Evolutionary conservation across 2,113 vertebrate genomes (phyloP), one percentile per base, ranked within the genome.

Genomic region (Sylvilagus bachmani): DNA sequence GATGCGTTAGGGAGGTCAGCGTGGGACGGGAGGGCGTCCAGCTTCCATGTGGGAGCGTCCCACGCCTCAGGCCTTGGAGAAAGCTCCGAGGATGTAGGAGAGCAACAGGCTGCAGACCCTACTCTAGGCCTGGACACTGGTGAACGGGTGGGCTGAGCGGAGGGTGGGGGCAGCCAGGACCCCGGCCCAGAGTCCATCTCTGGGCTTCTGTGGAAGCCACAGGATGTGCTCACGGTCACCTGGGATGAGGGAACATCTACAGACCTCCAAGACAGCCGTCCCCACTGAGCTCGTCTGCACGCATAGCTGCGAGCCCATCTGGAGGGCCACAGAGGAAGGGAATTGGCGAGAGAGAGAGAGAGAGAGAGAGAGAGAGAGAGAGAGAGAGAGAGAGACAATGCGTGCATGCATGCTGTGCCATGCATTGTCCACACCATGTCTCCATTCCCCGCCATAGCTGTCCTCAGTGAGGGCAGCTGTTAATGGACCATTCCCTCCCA

Each of bases 191-290:
- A 94, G 83, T 80, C 13, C 80, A 73, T 74, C 74, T 91, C 83
- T 36, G 0, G 29, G 89, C 86, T 81, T 89, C 89, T 81, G 58
- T 6, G 7, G 64, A n/a, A 96, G 95, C 91, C 94, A 90, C 75
- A 67, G 5, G 55, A 88, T 95, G 88, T 58, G 79, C 75, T 97
- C 83, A 96, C 58, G 90, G 96, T 90, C 92, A 96, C 94, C 96
- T 94, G 74, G 93, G 80, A 49, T 7, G 5, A 78, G 70, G 64
- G 61, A n/a, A 70, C 11, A 49, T 31, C 86, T 67, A 69, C 69
- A 85, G 16, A 25, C 90, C 88, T 78, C 44, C 27, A 27, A 73
- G 38, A 29, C 82, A 61, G 13, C 29, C 25, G 61, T 86, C 70
- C 5, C 82, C 22, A 10, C 55, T 7, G 38, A 62, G 29, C 44